A percentile compares a stretch with the other conserved stretches of the same genome.
These are phyloP conservation scores for Cotesia vestalis DNA, from an alignment of 1,140 invertebrate species.

Conservation along the genomic window DNA sequence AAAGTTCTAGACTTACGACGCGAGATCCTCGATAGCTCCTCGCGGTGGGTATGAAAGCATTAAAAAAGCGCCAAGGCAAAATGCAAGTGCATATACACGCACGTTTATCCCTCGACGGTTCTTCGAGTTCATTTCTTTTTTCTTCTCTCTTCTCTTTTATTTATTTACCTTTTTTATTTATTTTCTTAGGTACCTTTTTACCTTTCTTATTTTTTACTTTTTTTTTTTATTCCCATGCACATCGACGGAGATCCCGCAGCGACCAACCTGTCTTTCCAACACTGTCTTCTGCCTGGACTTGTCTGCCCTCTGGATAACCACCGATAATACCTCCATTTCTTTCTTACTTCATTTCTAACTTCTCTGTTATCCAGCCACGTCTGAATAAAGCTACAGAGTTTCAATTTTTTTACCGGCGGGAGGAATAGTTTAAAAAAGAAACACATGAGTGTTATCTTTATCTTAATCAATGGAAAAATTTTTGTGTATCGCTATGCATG, in stretches of 20 bases:
- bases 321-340: conserved; percentile 58
- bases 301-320: conserved; percentile 44
- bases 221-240: conserved; percentile 42
- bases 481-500: no score
- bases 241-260: conserved; percentile 57
- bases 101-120: conserved; percentile 20
- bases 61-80: conserved; percentile 48
- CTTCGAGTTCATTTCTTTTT: conserved; percentile 3
- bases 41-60: conserved; percentile 66
- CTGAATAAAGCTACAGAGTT: neutral
- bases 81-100: conserved; percentile 46
- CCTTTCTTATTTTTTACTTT: conserved; percentile 20
- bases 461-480: no score
- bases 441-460: no score
- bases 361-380: neutral
- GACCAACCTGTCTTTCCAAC: conserved; percentile 64
- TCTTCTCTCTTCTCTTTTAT: conserved; percentile 24
- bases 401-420: no score
- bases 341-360: conserved; percentile 9
- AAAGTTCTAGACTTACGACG: conserved; percentile 68
- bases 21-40: conserved; percentile 66
- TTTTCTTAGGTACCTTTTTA: conserved; percentile 19
- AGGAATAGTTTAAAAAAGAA: no score
- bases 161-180: conserved; percentile 13
- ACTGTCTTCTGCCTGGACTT: conserved; percentile 57